Conservation (phyloP, 2,113 vertebrate species). For the Zosterops japonicus region DNA sequence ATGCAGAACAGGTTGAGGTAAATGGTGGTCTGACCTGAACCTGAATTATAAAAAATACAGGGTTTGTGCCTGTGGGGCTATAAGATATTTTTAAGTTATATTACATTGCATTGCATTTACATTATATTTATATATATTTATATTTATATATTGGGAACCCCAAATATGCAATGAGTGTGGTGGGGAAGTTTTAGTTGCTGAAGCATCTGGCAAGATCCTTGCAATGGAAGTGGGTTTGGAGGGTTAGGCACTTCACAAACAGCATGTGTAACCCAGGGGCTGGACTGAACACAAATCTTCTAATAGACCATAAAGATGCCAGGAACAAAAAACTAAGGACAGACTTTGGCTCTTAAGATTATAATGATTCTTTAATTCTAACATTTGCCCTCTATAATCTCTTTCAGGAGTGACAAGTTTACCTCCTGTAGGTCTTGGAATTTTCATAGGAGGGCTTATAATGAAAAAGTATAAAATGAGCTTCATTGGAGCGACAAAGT, state of each 20-base stretch:
- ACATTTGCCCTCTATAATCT: neutral
- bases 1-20: neutral
- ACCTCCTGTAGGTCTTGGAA: conserved; percentile 79
- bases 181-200: neutral
- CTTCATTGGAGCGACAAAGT: conserved; percentile 78
- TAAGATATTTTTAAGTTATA: neutral
- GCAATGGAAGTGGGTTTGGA: neutral
- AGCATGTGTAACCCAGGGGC: neutral
- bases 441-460: conserved; percentile 85
- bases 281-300: neutral
- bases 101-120: neutral
- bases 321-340: neutral
- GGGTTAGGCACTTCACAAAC: neutral
- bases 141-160: neutral
- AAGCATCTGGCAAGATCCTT: neutral
- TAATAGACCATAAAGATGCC: neutral
- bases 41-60: neutral
- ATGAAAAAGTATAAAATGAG: conserved; percentile 87
- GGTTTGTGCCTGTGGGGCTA: neutral
- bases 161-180: neutral
- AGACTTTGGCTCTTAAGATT: neutral
- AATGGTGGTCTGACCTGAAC: neutral
- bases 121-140: neutral
- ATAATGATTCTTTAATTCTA: neutral
- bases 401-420: conserved; percentile 79